Percentiles rank a stretch among this genome's conserved stretches.
These are phyloP conservation scores for Microlaimidae sp. DNA, from an alignment of 2,888 invertebrate genomes.

Conservation along the genomic window DNA sequence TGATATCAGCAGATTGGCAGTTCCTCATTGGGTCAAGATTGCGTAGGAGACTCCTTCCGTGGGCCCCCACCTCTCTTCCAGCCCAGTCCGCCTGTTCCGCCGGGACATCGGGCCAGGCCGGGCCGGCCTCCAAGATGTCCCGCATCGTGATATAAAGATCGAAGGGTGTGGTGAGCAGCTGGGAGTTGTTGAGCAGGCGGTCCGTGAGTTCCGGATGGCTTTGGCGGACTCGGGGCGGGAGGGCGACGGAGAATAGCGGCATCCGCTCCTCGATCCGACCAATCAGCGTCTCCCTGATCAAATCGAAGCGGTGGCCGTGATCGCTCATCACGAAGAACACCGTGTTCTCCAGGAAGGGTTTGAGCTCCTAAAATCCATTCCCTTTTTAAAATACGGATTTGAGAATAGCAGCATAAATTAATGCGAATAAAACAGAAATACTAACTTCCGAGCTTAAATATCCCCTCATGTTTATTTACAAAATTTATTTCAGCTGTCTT, in stretches of 20 bases:
- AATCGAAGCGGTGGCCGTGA: slow-evolving; percentile 40
- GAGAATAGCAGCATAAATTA: too few relatives aligned
- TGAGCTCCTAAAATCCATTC: slow-evolving; percentile 15
- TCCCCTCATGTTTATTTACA: too few relatives aligned
- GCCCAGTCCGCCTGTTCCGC: not conserved
- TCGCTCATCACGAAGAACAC: slow-evolving; percentile 35
- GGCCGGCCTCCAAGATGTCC: slow-evolving; percentile 18
- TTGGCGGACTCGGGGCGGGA: slow-evolving; percentile 19
- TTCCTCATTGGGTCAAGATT: slow-evolving; percentile 19
- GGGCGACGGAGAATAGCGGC: slow-evolving; percentile 26
- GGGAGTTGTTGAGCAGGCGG: slow-evolving; percentile 29
- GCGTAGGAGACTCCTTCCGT: slow-evolving; percentile 20
- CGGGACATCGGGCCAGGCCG: not conserved
- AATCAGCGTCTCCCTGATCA: slow-evolving; percentile 33
- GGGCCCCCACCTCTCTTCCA: slow-evolving; percentile 4
- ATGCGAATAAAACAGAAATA: too few relatives aligned
- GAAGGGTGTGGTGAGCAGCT: slow-evolving; percentile 29
- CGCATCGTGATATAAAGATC: slow-evolving; percentile 23
- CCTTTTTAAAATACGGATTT: too few relatives aligned
- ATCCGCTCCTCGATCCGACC: slow-evolving; percentile 29
- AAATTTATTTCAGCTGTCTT: too few relatives aligned
- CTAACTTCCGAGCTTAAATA: too few relatives aligned
- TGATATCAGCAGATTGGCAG: slow-evolving; percentile 25
- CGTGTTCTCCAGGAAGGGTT: slow-evolving; percentile 20
- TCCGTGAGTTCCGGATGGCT: slow-evolving; percentile 23